Conservation (phyloP, 2,797 vertebrate species). For the Bradypus variegatus region DNA sequence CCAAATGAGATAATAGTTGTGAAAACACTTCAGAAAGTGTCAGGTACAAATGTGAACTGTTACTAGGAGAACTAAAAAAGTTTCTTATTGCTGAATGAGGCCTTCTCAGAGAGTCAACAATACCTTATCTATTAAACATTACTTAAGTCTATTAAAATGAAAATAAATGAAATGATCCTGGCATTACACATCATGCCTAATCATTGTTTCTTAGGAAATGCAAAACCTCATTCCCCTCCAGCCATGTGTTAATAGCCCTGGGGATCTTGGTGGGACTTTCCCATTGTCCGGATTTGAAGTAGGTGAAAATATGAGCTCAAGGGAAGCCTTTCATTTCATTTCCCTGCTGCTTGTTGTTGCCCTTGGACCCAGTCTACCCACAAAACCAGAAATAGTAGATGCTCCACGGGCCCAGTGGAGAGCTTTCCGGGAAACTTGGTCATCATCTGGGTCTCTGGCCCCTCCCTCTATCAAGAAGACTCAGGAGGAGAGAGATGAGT, state of each 20-base stretch:
- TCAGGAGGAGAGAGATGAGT: neutral
- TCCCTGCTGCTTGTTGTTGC: neutral
- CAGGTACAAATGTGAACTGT: neutral
- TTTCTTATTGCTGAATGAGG: neutral
- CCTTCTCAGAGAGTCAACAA: neutral
- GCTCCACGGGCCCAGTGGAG: neutral
- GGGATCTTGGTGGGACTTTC: neutral
- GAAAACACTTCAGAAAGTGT: conserved; percentile 33
- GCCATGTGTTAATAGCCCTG: neutral
- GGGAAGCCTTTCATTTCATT: conserved; percentile 7
- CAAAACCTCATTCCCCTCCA: neutral
- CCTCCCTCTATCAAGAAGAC: neutral
- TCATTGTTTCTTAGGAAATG: conserved; percentile 30
- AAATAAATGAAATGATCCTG: conserved; percentile 15
- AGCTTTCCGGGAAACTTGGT: neutral
- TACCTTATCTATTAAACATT: conserved; percentile 10
- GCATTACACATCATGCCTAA: neutral
- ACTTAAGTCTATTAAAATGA: conserved; percentile 20
- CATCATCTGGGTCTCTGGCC: neutral
- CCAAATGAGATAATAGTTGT: conserved; percentile 4
- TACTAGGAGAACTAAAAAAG: conserved; percentile 8
- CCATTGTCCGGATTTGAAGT: conserved; percentile 19
- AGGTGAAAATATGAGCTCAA: conserved; percentile 22
- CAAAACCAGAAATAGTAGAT: neutral
- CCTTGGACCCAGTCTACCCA: neutral